Percentiles rank a stretch among this genome's conserved stretches.
Conservation (phyloP, 2,888 invertebrate species). For the Cheilosia variabilis region DNA sequence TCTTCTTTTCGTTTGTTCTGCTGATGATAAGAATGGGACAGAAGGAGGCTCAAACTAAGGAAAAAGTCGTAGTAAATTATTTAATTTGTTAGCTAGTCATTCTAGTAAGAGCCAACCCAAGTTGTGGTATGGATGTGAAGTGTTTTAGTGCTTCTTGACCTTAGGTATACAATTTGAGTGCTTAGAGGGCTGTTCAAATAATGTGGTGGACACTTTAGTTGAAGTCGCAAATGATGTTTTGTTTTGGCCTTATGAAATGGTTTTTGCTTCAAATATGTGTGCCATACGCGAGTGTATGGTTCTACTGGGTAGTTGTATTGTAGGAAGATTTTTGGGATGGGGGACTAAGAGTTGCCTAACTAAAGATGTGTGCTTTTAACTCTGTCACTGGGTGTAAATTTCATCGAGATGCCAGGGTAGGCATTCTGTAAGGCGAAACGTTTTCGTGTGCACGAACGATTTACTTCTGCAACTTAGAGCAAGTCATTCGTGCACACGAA, state of each 20-base stretch:
- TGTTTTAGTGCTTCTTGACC: constrained; percentile 15
- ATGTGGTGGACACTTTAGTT: not conserved
- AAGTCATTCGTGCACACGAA: too few relatives aligned
- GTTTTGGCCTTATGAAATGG: not conserved
- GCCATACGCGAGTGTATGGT: too few relatives aligned
- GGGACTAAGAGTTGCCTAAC: too few relatives aligned
- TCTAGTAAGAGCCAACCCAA: not conserved
- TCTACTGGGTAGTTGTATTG: too few relatives aligned
- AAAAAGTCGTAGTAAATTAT: constrained; percentile 13
- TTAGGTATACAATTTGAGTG: not conserved
- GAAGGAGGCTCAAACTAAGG: not conserved
- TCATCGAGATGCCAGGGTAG: too few relatives aligned
- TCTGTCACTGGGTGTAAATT: too few relatives aligned
- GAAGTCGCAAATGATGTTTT: not conserved
- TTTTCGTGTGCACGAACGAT: too few relatives aligned
- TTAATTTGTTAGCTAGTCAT: constrained; percentile 47
- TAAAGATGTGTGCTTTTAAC: too few relatives aligned
- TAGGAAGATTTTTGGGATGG: too few relatives aligned
- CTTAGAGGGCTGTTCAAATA: not conserved
- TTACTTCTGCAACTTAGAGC: too few relatives aligned
- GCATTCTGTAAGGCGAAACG: too few relatives aligned
- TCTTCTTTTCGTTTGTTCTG: not conserved
- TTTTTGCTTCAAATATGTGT: not conserved
- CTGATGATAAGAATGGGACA: not conserved
- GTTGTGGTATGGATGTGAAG: not conserved